Evolutionary conservation across 1,140 invertebrate species (phyloP).

Genomic region (Drosophila sechellia): DNA sequence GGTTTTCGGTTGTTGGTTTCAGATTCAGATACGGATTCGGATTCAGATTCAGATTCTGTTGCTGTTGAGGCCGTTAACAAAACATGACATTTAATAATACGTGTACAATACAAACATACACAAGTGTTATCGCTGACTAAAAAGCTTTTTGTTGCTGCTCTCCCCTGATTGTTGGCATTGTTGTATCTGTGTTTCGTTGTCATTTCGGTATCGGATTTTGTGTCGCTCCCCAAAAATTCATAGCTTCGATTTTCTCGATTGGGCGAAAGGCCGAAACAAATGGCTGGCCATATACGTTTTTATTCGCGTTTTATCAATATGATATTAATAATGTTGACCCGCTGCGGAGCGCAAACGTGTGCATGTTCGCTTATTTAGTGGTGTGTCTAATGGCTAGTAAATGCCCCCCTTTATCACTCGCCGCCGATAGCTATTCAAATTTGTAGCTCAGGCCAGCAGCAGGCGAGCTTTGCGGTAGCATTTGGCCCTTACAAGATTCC

Average conservation of each 20-base stretch:
- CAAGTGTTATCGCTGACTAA: slow-evolving; percentile 81
- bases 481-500: slow-evolving; percentile 38
- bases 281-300: slow-evolving; percentile 59
- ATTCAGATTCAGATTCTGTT: slow-evolving; percentile 19
- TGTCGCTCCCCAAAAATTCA: slow-evolving; percentile 49
- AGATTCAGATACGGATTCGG: slow-evolving; percentile 42
- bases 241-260: slow-evolving; percentile 44
- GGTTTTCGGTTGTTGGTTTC: background rate
- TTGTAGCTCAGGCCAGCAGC: slow-evolving; percentile 15
- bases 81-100: slow-evolving; percentile 82
- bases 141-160: slow-evolving; percentile 79
- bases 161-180: slow-evolving; percentile 55
- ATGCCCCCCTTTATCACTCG: slow-evolving; percentile 55
- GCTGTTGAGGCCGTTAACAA: slow-evolving; percentile 67
- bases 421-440: slow-evolving; percentile 73
- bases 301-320: slow-evolving; percentile 68
- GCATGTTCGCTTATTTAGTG: slow-evolving; percentile 36
- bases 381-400: slow-evolving; percentile 73
- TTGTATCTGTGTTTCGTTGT: slow-evolving; percentile 67
- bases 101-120: slow-evolving; percentile 78
- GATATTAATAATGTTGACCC: slow-evolving; percentile 72
- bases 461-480: slow-evolving; percentile 17
- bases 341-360: slow-evolving; percentile 57
- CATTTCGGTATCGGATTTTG: slow-evolving; percentile 63
- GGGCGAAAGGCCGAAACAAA: slow-evolving; percentile 70